phyloP scores from a whole-genome alignment of 2,113 vertebrate species.

The Antidorcas marsupialis region DNA sequence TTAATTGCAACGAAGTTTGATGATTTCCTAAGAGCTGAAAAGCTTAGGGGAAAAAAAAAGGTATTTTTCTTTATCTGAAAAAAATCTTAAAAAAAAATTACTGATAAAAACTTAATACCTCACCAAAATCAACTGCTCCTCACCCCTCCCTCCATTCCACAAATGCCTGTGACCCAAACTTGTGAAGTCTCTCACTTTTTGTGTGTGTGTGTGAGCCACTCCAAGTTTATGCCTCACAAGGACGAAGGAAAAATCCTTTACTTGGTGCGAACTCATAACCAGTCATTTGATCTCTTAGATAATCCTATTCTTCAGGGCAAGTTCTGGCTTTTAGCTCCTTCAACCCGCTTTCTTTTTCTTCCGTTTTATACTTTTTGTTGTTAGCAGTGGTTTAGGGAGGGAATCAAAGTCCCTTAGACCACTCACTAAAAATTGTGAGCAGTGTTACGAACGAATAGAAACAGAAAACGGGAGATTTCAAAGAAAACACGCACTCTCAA shows the following conservation, averaged over 20 bases:
- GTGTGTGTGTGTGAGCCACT: not conserved
- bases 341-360: not conserved
- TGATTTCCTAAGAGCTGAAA: not conserved
- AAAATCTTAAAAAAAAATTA: not conserved
- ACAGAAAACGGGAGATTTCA: not conserved
- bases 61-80: constrained; percentile 18
- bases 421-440: not conserved
- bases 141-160: not conserved
- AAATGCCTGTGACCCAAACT: constrained; percentile 21
- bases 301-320: not conserved
- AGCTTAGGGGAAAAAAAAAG: not conserved
- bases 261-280: not conserved
- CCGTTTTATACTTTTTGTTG: not conserved
- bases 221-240: not conserved
- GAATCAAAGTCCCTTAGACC: constrained; percentile 14
- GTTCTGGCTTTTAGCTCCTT: not conserved
- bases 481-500: not conserved
- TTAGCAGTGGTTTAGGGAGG: not conserved
- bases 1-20: not conserved
- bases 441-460: not conserved
- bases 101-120: not conserved
- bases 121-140: not conserved
- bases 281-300: not conserved
- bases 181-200: constrained; percentile 23
- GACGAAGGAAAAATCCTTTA: not conserved